Conservation (phyloP, 2,888 invertebrate species). For the Drosophila heteroneura region DNA sequence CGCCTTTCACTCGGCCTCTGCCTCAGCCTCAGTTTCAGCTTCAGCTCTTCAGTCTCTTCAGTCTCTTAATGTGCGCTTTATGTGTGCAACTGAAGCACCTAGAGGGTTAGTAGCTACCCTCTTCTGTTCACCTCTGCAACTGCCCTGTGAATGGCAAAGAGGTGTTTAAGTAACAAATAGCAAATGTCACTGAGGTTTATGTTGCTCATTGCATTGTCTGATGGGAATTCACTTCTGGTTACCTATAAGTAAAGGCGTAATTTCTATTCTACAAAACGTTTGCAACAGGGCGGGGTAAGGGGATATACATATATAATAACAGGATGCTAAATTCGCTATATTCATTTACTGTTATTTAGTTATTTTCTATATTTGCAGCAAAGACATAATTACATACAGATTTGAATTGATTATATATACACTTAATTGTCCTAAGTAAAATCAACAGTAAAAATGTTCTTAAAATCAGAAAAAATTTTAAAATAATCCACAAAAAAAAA, state of each 20-base stretch:
- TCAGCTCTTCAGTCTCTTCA: background rate
- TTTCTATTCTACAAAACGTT: background rate
- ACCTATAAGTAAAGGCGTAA: constrained; percentile 3
- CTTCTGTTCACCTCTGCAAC: background rate
- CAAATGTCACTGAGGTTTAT: constrained; percentile 37
- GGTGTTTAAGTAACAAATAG: constrained; percentile 51
- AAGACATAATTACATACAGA: background rate
- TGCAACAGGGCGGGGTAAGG: background rate
- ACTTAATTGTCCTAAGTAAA: background rate
- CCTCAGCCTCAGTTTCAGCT: constrained; percentile 17
- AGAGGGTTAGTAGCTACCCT: constrained; percentile 29
- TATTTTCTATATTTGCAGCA: background rate
- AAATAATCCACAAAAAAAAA: background rate
- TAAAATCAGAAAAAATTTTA: background rate
- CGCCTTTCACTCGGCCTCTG: constrained; percentile 30
- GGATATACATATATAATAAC: background rate
- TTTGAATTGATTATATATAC: background rate
- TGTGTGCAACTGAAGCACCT: constrained; percentile 22
- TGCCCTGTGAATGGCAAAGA: constrained; percentile 30
- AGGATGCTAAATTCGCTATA: background rate
- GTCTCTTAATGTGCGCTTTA: constrained; percentile 52
- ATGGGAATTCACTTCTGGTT: constrained; percentile 12
- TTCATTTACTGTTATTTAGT: background rate
- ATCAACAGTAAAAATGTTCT: background rate
- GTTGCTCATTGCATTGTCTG: constrained; percentile 33